A percentile compares a stretch with the other conserved stretches of the same genome.
Conservation (phyloP, 2,113 vertebrate species). For the Cinclus cinclus region DNA sequence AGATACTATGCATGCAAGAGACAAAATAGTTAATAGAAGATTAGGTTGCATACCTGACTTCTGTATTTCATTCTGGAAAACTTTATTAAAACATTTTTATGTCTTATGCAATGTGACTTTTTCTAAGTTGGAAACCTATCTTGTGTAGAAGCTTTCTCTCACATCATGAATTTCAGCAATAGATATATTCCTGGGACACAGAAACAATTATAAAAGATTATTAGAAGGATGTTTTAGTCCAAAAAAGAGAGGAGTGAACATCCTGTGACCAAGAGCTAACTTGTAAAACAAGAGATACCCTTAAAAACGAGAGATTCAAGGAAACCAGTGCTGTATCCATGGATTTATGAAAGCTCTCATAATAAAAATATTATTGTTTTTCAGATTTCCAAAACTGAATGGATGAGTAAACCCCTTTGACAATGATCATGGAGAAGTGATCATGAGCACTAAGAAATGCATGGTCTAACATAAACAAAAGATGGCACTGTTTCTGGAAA, state of each 20-base stretch:
- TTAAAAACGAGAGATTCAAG: neutral
- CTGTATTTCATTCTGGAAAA: neutral
- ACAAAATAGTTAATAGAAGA: neutral
- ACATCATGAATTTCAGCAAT: neutral
- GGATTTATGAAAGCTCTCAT: neutral
- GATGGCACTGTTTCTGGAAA: neutral
- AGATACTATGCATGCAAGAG: neutral
- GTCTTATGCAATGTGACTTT: neutral
- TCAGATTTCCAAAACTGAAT: neutral
- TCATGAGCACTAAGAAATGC: neutral
- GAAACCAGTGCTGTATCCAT: fast-evolving
- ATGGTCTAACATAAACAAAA: neutral
- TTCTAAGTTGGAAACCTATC: neutral
- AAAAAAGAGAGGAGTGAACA: neutral
- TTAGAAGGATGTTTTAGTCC: neutral
- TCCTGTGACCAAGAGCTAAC: neutral
- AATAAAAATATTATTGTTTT: neutral
- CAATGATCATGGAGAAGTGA: neutral
- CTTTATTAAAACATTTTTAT: neutral
- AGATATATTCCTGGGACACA: neutral
- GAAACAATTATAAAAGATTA: neutral
- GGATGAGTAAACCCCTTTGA: neutral
- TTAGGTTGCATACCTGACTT: neutral
- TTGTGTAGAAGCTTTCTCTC: neutral
- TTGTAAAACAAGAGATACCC: neutral